Conservation (phyloP, 2,113 vertebrate species). For the Amphiprion percula region DNA sequence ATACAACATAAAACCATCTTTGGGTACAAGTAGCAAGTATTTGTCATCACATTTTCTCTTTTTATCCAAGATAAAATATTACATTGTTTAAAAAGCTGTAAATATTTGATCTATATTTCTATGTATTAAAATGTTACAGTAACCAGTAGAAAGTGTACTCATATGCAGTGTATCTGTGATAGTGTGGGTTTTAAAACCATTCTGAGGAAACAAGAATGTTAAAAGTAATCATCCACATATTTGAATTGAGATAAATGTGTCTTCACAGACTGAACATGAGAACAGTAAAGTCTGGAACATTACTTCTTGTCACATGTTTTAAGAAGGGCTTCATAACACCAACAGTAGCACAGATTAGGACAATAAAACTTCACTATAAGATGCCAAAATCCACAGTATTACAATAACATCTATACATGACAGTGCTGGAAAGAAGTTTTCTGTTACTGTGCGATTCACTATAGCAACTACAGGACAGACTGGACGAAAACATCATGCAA, state of each 20-base stretch:
- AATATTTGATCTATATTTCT: background rate
- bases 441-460: constrained; percentile 33
- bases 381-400: constrained; percentile 36
- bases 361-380: constrained; percentile 27
- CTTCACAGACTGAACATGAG: constrained; percentile 14
- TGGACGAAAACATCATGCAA: constrained; percentile 39
- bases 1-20: constrained; percentile 48
- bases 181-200: constrained; percentile 8
- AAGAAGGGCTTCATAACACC: constrained; percentile 23
- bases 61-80: background rate
- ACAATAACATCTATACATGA: constrained; percentile 40
- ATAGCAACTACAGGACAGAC: constrained; percentile 21
- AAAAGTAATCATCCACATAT: constrained; percentile 1
- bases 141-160: background rate
- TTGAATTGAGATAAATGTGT: background rate
- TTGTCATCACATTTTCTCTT: constrained; percentile 4
- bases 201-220: constrained; percentile 6
- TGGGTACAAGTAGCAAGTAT: constrained; percentile 39
- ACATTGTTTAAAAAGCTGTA: constrained; percentile 11
- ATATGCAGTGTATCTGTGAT: constrained; percentile 13
- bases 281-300: constrained; percentile 26
- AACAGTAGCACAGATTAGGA: constrained; percentile 24
- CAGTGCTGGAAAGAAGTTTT: constrained; percentile 11
- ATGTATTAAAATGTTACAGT: background rate
- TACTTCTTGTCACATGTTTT: constrained; percentile 12